These are phyloP conservation scores for Andricus curvator DNA, from an alignment of 2,888 invertebrate species.

Conservation along the genomic window DNA sequence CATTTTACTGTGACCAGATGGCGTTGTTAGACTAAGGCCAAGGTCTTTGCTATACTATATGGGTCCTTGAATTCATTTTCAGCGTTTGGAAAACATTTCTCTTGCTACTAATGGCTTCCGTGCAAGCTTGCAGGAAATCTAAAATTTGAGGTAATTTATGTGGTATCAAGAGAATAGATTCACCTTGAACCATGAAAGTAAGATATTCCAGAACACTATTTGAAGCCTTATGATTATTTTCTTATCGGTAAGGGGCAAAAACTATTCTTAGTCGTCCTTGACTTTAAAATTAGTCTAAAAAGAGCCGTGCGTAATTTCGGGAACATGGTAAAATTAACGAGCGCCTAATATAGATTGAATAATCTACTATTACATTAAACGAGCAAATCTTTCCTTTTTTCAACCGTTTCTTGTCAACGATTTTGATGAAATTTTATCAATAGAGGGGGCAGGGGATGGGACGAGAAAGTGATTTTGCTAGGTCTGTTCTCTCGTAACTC, in stretches of 20 bases:
- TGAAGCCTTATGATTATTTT: neutral
- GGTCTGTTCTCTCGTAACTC: too few species aligned
- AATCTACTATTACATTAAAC: too few species aligned
- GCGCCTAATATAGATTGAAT: too few species aligned
- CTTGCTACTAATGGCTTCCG: constrained; percentile 10
- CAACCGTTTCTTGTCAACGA: too few species aligned
- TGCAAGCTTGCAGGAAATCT: neutral
- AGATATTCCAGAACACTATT: neutral
- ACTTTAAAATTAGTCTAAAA: neutral
- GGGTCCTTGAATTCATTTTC: constrained; percentile 26
- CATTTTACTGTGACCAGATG: neutral
- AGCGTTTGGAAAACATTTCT: constrained; percentile 25
- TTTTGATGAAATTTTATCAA: too few species aligned
- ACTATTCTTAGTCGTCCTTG: neutral
- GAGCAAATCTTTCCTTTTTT: too few species aligned
- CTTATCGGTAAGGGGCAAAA: neutral
- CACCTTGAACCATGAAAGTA: neutral
- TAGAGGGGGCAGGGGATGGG: too few species aligned
- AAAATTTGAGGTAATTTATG: constrained; percentile 27
- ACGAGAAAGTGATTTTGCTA: too few species aligned
- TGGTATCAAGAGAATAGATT: constrained; percentile 27
- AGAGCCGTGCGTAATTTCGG: too few species aligned
- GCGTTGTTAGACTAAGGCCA: neutral
- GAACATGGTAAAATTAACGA: too few species aligned
- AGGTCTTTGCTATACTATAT: neutral